Evolutionary conservation across 2,888 invertebrate genomes (phyloP), one percentile per base, ranked within the genome.

Genomic region (Brachyopa scutellaris): DNA sequence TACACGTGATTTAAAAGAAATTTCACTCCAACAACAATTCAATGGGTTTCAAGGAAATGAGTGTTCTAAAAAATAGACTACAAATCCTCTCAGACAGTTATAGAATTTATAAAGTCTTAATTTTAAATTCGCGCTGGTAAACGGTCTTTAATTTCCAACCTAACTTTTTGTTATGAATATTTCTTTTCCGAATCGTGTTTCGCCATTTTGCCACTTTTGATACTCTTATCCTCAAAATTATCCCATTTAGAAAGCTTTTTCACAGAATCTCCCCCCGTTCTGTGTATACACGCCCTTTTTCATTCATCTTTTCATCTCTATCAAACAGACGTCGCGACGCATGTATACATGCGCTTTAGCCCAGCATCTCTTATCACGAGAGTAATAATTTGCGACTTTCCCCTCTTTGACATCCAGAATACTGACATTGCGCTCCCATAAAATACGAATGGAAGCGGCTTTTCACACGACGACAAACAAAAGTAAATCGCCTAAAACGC

Each of bases 391-490:
- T n/a, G n/a, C n/a, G 11, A 13, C 2, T 11, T 57, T 51, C 47
- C 42, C 55, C 80, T 38, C 26, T 11, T 11, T 45, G 33, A 2
- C 19, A 42, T 76, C 42, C 15, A 21, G 51, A 5, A 15, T 11
- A 59, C 21, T 26, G 17, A 21, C 26, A 59, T 13, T 49, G 31
- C 29, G 23, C 59, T 61, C 36, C 13, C 51, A 59, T 59, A 51
- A 26, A 21, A 53, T 45, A 13, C 29, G 53, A 55, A 67, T 55
- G 38, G 26, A 61, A 69, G 49, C 74, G 53, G 26, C 55, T 57
- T 82, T 82, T 82, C 80, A 66, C 77, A 76, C 76, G 64, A 59
- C 21, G 38, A 59, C 59, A 61, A 57, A 33, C 31, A 61, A 51
- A 51, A 26, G 45, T 23, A 57, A 72, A 51, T 73, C 73, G 61